Evolutionary conservation across 2,113 vertebrate genomes (phyloP), one percentile per base, ranked within the genome.

Genomic region (Vulpes lagopus): DNA sequence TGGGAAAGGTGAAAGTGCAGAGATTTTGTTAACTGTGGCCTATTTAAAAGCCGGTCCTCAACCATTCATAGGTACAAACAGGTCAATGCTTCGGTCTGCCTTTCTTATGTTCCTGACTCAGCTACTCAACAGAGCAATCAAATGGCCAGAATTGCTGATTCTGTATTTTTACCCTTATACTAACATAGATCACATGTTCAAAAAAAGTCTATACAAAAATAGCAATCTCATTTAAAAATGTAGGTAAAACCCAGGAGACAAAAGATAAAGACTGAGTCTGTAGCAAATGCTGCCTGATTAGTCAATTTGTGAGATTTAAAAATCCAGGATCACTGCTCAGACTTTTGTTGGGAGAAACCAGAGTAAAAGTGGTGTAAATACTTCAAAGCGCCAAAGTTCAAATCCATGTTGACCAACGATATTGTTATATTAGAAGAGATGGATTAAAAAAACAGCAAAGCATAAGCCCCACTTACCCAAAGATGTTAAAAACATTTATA

Each of bases 161-260:
- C 57, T 38, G 12, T 65, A 74, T 74, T 96, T 97, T 91, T 59
- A 87, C 12, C 43, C 55, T 65, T 89, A 69, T 4, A 32, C 59
- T 76, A 64, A 92, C 27, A 67, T 23, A 92, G 53, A 69, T 81
- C 53, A 79, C 62, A 80, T 51, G 43, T 59, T 95, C 43, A 43
- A 62, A 62, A 89, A 91, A 95, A 86, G 86, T 65, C n/a, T 89
- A 79, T 91, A 86, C 76, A 92, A 23, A 96, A 86, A 83, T 17
- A 96, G 78, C 19, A 67, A 71, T 65, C n/a, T 27, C 76, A 82
- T 69, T 90, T 74, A 69, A 92, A 93, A 95, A 16, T 49, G 84
- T 23, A 96, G 69, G 32, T 95, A 76, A 97, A 89, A 71, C 55
- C 14, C 10, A 86, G 67, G 32, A 96, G 89, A 87, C 43, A 80